A percentile compares a stretch with the other conserved stretches of the same genome.
phyloP scores from a whole-genome alignment of 2,888 invertebrate species.

The Mesoligia furuncula region DNA sequence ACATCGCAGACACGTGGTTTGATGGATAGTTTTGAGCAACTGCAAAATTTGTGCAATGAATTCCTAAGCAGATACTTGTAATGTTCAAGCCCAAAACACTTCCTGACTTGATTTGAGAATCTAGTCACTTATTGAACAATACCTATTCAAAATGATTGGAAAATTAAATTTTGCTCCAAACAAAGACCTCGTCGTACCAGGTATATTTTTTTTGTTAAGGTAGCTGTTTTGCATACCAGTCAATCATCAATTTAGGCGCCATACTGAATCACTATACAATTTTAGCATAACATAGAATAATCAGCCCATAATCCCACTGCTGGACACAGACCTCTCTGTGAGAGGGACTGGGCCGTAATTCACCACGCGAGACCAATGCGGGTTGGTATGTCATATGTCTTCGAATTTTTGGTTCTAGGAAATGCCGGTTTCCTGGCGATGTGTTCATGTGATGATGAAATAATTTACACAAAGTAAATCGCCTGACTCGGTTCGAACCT shows the following conservation, averaged over 20 bases:
- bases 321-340: background rate
- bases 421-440: background rate
- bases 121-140: constrained; percentile 36
- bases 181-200: background rate
- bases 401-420: background rate
- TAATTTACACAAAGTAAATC: background rate
- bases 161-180: constrained; percentile 21
- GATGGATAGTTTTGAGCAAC: constrained; percentile 61
- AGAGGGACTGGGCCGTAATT: background rate
- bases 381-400: background rate
- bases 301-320: background rate
- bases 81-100: constrained; percentile 33
- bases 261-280: background rate
- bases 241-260: constrained; percentile 2
- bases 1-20: constrained; percentile 50
- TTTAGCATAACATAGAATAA: background rate
- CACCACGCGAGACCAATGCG: background rate
- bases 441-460: background rate
- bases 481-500: background rate
- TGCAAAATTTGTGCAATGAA: constrained; percentile 67
- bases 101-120: constrained; percentile 21
- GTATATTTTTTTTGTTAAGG: background rate
- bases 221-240: constrained; percentile 17
- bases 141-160: constrained; percentile 2
- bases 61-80: constrained; percentile 44